Conservation (phyloP, 2,888 invertebrate genomes). For the Microctonus hyperodae region DNA sequence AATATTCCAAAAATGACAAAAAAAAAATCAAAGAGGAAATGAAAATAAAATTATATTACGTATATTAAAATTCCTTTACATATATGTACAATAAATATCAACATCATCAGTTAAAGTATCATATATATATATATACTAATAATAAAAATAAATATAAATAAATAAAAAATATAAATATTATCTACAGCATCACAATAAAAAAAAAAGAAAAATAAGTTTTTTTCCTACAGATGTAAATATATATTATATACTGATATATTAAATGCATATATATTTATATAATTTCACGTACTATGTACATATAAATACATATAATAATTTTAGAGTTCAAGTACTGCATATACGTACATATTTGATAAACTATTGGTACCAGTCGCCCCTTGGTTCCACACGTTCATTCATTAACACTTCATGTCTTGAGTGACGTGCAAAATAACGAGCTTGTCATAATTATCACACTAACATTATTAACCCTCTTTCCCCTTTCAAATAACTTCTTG, state of each 20-base stretch:
- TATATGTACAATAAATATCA: too few relatives aligned
- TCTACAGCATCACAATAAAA: not conserved
- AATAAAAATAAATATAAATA: too few relatives aligned
- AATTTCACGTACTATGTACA: not conserved
- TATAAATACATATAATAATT: too few relatives aligned
- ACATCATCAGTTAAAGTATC: too few relatives aligned
- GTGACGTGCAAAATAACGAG: conserved; percentile 62
- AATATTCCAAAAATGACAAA: too few relatives aligned
- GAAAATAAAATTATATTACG: too few relatives aligned
- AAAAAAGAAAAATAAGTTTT: too few relatives aligned
- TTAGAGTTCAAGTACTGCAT: not conserved
- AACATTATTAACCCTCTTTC: conserved; percentile 57
- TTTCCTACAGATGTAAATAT: not conserved
- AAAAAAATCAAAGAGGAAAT: too few relatives aligned
- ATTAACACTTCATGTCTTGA: conserved; percentile 63
- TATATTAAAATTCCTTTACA: too few relatives aligned
- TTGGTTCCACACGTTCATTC: conserved; percentile 59
- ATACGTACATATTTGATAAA: too few relatives aligned
- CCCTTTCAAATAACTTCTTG: conserved; percentile 12
- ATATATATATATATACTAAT: too few relatives aligned
- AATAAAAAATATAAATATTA: too few relatives aligned
- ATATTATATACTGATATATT: not conserved
- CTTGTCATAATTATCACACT: conserved; percentile 63
- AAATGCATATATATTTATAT: not conserved
- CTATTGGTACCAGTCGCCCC: conserved; percentile 57